Evolutionary conservation across 35 echinoderm and acorn worm genomes (phyloP).

Genomic region (Chiridota heheva): DNA sequence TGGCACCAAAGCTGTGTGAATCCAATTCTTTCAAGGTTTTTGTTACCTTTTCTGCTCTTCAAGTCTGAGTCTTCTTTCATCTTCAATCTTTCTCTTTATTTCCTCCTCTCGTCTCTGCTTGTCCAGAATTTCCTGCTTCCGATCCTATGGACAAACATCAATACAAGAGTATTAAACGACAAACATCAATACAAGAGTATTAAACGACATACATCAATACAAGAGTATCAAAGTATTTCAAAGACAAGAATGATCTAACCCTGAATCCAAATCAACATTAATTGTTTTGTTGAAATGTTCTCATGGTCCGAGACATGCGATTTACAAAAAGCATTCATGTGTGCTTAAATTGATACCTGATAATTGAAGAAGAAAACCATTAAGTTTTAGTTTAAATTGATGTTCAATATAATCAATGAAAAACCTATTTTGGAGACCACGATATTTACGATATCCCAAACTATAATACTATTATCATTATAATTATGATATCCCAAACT

Average conservation of each 20-base stretch:
- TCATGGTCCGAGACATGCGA: not conserved
- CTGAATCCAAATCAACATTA: not conserved
- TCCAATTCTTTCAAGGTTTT: not conserved
- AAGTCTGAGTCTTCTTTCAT: constrained; percentile 40
- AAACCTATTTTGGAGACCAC: too few relatives aligned
- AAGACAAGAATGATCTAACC: not conserved
- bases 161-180: not conserved
- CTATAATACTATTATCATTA: too few relatives aligned
- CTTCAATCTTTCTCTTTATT: constrained; percentile 59
- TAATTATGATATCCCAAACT: too few relatives aligned
- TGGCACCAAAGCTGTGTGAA: not conserved
- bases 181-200: not conserved
- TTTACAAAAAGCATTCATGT: too few relatives aligned
- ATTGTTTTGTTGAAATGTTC: not conserved
- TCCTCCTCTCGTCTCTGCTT: constrained; percentile 76
- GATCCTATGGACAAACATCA: constrained; percentile 43
- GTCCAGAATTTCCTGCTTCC: constrained; percentile 62
- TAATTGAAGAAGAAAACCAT: too few relatives aligned
- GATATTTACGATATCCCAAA: too few relatives aligned
- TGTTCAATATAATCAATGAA: too few relatives aligned
- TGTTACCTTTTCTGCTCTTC: constrained; percentile 59
- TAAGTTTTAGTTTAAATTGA: too few relatives aligned
- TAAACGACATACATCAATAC: not conserved
- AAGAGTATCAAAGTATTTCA: too few relatives aligned
- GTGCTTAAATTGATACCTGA: too few relatives aligned